These are phyloP conservation scores for Prenolepis imparis DNA, from an alignment of 2,888 invertebrate species.

Conservation along the genomic window DNA sequence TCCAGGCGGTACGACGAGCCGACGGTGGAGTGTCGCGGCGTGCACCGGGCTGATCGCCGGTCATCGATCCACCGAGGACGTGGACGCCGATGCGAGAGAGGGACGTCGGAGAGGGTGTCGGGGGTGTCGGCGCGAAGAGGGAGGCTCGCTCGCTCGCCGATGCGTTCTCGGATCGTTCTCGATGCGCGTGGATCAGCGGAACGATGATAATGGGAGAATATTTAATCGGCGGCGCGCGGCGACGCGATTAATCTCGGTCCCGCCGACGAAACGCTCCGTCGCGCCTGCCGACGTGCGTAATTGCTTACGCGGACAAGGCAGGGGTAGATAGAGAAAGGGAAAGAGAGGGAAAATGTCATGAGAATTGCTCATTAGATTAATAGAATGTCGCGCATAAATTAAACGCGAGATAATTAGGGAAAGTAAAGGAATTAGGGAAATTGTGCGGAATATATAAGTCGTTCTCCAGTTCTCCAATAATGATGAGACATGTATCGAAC, in stretches of 20 bases:
- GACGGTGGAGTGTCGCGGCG: slow-evolving; percentile 61
- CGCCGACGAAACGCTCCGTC: slow-evolving; percentile 7
- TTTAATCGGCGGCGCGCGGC: slow-evolving; percentile 58
- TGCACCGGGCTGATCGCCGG: slow-evolving; percentile 70
- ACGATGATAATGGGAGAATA: slow-evolving; percentile 43
- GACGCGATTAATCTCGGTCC: slow-evolving; percentile 74
- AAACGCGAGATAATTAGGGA: not conserved
- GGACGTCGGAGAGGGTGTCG: slow-evolving; percentile 6
- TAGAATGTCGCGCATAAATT: not conserved
- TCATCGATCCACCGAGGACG: slow-evolving; percentile 71
- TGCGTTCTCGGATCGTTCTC: slow-evolving; percentile 65
- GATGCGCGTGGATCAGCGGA: slow-evolving; percentile 80
- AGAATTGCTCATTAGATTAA: not conserved
- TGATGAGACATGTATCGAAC: not conserved
- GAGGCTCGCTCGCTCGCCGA: slow-evolving; percentile 31
- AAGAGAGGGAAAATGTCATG: not conserved
- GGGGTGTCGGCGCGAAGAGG: slow-evolving; percentile 40
- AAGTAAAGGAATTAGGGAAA: not conserved
- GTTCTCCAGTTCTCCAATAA: not conserved
- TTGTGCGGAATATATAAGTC: not conserved
- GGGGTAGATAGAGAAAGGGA: no score
- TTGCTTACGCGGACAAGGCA: slow-evolving; percentile 50
- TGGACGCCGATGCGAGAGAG: slow-evolving; percentile 59
- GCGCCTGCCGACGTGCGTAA: slow-evolving; percentile 19
- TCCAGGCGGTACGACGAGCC: slow-evolving; percentile 66